Evolutionary conservation across 2,113 vertebrate species (phyloP).

Genomic region (Oreochromis tanganicae): DNA sequence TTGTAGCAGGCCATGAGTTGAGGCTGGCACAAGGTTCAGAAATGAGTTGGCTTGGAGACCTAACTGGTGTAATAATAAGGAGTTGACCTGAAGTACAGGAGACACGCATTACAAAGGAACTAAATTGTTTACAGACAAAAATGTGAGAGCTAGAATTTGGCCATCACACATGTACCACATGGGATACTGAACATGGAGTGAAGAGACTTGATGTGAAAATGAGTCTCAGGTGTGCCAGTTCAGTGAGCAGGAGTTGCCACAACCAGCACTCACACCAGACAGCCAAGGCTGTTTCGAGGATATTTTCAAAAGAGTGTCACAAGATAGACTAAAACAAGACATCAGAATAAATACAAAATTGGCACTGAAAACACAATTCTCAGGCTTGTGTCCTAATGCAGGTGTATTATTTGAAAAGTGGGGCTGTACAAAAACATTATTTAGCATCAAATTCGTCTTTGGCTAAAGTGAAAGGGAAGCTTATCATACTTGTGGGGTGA

Average conservation of each 20-base stretch:
- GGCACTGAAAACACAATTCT: neutral
- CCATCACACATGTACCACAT: neutral
- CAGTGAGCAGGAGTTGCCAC: neutral
- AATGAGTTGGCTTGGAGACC: neutral
- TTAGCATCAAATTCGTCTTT: neutral
- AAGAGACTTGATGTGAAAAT: neutral
- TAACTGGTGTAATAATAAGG: neutral
- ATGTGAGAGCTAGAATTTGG: neutral
- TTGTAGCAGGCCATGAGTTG: neutral
- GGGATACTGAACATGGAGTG: neutral
- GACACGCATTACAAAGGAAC: neutral
- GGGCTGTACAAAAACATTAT: neutral
- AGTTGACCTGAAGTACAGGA: neutral
- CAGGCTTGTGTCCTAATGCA: neutral
- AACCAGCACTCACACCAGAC: neutral
- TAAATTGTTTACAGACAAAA: neutral
- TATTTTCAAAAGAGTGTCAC: neutral
- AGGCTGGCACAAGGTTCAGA: neutral
- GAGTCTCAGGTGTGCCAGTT: neutral
- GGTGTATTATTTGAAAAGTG: neutral
- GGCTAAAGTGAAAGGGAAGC: neutral
- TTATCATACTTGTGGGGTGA: neutral
- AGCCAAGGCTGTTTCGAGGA: neutral
- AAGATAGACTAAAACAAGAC: neutral
- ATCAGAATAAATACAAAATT: neutral